Conservation (phyloP, 2,113 vertebrate genomes). For the Columba livia region DNA sequence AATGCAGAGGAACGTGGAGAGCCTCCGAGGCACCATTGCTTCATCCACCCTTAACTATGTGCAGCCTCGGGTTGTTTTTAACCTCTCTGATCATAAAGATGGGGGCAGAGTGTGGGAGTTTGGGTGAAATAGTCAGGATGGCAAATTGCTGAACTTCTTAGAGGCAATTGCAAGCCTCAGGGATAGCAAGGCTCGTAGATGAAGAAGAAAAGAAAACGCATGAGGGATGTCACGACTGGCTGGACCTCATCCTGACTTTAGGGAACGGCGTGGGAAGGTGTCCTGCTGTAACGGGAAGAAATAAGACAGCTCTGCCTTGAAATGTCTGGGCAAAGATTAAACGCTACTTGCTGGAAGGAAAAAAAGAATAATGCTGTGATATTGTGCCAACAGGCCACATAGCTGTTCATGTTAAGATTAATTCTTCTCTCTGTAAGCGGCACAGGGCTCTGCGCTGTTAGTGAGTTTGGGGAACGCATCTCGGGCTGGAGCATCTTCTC, state of each 20-base stretch:
- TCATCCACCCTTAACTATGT: neutral
- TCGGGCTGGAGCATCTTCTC: neutral
- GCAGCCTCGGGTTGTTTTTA: neutral
- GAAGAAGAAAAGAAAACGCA: neutral
- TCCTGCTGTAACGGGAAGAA: conserved; percentile 1
- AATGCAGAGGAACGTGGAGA: neutral
- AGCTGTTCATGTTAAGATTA: neutral
- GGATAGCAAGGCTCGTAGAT: neutral
- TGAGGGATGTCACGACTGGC: neutral
- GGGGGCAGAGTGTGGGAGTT: neutral
- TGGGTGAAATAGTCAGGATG: neutral
- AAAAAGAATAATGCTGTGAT: neutral
- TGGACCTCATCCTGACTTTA: neutral
- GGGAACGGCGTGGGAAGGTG: conserved; percentile 16
- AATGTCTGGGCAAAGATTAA: conserved; percentile 41
- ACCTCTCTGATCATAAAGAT: neutral
- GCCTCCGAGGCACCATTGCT: neutral
- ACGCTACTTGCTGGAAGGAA: neutral
- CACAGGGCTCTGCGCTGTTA: neutral
- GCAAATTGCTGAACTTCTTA: neutral
- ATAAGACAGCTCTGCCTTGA: conserved; percentile 47
- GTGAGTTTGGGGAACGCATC: neutral
- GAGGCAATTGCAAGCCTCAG: neutral
- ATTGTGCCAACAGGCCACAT: conserved; percentile 1
- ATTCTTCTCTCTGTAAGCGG: neutral